A percentile compares a stretch with the other conserved stretches of the same genome.
Conservation (phyloP, 2,113 vertebrate species). For the Grus americana region DNA sequence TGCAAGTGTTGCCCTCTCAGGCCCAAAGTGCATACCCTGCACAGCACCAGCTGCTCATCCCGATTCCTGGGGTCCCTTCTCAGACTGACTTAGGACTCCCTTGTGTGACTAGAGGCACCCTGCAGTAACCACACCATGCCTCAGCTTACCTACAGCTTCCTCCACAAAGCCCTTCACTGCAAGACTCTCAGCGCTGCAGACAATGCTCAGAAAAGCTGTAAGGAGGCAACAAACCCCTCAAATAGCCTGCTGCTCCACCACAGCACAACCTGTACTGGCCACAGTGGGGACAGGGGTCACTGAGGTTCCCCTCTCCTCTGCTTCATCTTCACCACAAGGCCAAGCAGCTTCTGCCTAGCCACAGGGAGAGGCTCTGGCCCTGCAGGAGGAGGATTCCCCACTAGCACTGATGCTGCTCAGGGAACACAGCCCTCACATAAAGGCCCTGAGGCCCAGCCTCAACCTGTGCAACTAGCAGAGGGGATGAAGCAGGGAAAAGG, state of each 20-base stretch:
- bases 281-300: too few species aligned
- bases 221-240: rapidly evolving
- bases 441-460: neutral
- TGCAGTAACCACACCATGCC: neutral
- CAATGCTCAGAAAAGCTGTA: neutral
- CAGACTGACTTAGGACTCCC: rapidly evolving
- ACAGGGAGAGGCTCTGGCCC: neutral
- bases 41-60: rapidly evolving
- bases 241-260: neutral
- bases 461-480: too few species aligned
- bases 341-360: neutral
- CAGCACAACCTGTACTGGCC: neutral
- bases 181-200: rapidly evolving
- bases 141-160: neutral
- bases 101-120: neutral
- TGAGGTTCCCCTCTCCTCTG: rapidly evolving
- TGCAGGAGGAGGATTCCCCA: too few species aligned
- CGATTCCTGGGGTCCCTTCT: neutral
- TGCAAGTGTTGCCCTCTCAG: neutral
- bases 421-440: too few species aligned
- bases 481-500: neutral
- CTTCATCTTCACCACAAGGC: neutral
- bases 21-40: neutral
- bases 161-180: neutral
- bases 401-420: rapidly evolving